A percentile compares a stretch with the other conserved stretches of the same genome.
Conservation (phyloP, 2,797 vertebrate genomes). For the Coregonus suidteri region DNA sequence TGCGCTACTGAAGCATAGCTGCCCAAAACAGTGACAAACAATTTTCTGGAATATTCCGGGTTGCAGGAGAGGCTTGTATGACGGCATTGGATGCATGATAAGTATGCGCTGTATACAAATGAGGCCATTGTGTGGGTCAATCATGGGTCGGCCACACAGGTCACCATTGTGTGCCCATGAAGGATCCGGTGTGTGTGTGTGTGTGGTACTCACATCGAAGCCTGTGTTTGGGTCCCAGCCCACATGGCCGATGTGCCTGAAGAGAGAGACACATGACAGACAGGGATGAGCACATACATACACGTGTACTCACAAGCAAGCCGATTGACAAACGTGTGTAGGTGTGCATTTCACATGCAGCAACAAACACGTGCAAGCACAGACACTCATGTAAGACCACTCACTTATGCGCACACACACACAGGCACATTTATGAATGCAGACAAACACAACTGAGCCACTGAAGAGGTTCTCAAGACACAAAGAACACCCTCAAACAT, state of each 20-base stretch:
- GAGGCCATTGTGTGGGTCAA: slow-evolving; percentile 63
- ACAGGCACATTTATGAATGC: background rate
- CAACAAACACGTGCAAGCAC: background rate
- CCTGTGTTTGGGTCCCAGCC: slow-evolving; percentile 99
- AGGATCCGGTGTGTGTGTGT: slow-evolving; percentile 22
- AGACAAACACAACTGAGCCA: slow-evolving; percentile 29
- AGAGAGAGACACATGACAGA: slow-evolving; percentile 47
- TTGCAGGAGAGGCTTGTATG: slow-evolving; percentile 27
- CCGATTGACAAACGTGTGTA: background rate
- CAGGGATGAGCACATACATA: slow-evolving; percentile 33
- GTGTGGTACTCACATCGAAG: slow-evolving; percentile 92
- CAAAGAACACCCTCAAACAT: background rate
- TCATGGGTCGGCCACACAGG: slow-evolving; percentile 64
- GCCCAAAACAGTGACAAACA: background rate
- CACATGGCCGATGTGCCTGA: slow-evolving; percentile 96
- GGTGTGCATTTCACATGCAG: background rate
- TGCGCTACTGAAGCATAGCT: background rate
- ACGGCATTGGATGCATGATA: slow-evolving; percentile 34
- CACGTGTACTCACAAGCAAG: background rate
- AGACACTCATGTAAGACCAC: background rate
- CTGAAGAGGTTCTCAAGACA: slow-evolving; percentile 15
- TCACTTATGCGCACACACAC: background rate
- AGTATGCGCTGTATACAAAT: slow-evolving; percentile 57
- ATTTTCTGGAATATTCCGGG: slow-evolving; percentile 10
- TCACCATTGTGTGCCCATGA: slow-evolving; percentile 64